Evolutionary conservation across 2,797 vertebrate genomes (phyloP), one percentile per base, ranked within the genome.

Genomic region (Crocodylus rhombifer): DNA sequence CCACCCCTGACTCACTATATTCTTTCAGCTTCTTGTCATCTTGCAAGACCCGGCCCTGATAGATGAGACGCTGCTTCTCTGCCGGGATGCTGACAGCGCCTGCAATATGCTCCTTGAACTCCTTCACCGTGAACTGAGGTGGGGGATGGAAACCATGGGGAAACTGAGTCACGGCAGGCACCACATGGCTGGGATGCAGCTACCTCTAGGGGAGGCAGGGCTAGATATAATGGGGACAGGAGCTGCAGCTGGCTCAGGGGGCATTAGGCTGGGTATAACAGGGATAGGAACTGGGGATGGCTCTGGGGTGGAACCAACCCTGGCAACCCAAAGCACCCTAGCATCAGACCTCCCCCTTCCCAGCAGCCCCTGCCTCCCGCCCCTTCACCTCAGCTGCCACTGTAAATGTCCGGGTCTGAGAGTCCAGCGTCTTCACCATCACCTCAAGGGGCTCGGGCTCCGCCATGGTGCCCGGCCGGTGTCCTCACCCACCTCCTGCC

Each of bases 11-110:
- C 99, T 98, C 96, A 99, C 99, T 99, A 96, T 99, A 99, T 94
- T 99, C 99, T 90, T 98, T 96, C 77, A 99, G 98, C 77, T 99
- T 99, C 97, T 98, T 98, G 78, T 99, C 99, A 95, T 99, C 99
- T 96, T 99, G 99, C 83, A 99, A 97, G 86, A 99, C 99, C 84
- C 99, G 97, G 26, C 99, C 99, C 97, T 99, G 99, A 87, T 99
- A 99, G 91, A 99, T 99, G 89, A 99, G 98, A 82, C 99, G 98
- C 89, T 99, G 99, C 94, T 99, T 99, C 95, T 99, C 99, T n/a
- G 98, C 98, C 4, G 99, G 98, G 87, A 99, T 99, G 51, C 97
- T 98, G 89, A 99, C 99, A 1, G 99, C 98, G 16, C 98, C 95
- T 2, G 99, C 98, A 56, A 99, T 99, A 91, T 99, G 98, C 94